Evolutionary conservation across 1,140 invertebrate species (phyloP).

Genomic region (Drosophila varians): DNA sequence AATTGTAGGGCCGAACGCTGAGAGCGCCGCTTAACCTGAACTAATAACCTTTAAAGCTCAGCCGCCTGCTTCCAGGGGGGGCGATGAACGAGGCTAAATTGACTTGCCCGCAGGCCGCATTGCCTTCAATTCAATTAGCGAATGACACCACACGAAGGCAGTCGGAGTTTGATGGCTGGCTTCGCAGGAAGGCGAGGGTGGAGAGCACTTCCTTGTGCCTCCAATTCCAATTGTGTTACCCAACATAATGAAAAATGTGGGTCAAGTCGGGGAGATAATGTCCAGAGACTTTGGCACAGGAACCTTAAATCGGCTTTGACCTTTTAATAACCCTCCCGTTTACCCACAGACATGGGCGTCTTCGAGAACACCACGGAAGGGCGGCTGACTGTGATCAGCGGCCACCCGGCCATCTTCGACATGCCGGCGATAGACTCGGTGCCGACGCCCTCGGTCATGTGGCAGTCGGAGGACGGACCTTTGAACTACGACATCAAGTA

Average conservation of each 20-base stretch:
- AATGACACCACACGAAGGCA: conserved; percentile 30
- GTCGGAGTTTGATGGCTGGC: conserved; percentile 1
- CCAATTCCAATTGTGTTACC: too few relatives aligned
- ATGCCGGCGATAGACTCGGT: conserved; percentile 92
- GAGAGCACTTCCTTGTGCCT: not conserved
- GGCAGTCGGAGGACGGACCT: conserved; percentile 90
- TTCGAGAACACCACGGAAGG: conserved; percentile 90
- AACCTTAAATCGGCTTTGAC: too few relatives aligned
- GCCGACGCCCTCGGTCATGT: conserved; percentile 91
- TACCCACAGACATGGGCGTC: conserved; percentile 91
- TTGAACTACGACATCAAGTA: conserved; percentile 92
- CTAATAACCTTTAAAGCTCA: conserved; percentile 76
- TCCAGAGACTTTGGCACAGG: too few relatives aligned
- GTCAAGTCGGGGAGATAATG: too few relatives aligned
- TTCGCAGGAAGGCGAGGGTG: not conserved
- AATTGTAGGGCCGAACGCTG: conserved; percentile 55
- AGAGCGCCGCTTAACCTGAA: conserved; percentile 72
- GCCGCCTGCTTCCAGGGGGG: not conserved
- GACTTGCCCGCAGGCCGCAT: conserved; percentile 38
- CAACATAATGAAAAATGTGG: too few relatives aligned
- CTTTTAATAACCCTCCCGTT: too few relatives aligned
- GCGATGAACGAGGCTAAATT: conserved; percentile 30
- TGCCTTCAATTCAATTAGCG: conserved; percentile 52
- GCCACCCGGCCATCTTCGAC: conserved; percentile 91
- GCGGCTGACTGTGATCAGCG: conserved; percentile 88